A percentile compares a stretch with the other conserved stretches of the same genome.
phyloP scores from a whole-genome alignment of 2,113 vertebrate species.

The Neolamprologus tretocephalus region DNA sequence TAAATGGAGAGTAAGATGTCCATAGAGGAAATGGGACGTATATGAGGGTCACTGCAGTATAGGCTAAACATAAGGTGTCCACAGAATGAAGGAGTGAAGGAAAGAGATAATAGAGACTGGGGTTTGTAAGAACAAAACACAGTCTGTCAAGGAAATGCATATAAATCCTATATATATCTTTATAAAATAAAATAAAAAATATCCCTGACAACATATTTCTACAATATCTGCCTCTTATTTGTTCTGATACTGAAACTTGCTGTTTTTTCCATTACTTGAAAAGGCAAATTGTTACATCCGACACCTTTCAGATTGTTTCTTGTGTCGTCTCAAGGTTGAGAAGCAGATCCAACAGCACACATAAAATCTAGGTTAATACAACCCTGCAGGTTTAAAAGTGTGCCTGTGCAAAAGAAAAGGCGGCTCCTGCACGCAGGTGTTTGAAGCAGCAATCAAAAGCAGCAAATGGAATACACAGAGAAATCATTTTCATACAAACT shows the following conservation, averaged over 20 bases:
- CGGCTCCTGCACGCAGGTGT: neutral
- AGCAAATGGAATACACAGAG: neutral
- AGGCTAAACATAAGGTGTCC: neutral
- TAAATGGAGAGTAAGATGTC: conserved; percentile 17
- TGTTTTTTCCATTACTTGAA: neutral
- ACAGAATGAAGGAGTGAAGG: neutral
- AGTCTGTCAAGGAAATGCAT: neutral
- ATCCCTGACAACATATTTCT: neutral
- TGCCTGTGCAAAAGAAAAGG: neutral
- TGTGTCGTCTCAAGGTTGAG: neutral
- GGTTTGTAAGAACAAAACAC: neutral
- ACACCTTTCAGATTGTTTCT: neutral
- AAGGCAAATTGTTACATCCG: neutral
- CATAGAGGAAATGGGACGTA: conserved; percentile 13
- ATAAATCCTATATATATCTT: neutral
- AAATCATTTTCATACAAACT: conserved; percentile 28
- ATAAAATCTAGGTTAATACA: neutral
- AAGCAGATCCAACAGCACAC: neutral
- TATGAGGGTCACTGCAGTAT: neutral
- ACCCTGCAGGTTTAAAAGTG: neutral
- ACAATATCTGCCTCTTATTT: neutral
- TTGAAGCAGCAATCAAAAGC: neutral
- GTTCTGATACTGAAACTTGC: neutral
- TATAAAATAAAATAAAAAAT: neutral
- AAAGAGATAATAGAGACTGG: neutral